Evolutionary conservation across 1,140 invertebrate species (phyloP).

Genomic region (Cephus cinctus): DNA sequence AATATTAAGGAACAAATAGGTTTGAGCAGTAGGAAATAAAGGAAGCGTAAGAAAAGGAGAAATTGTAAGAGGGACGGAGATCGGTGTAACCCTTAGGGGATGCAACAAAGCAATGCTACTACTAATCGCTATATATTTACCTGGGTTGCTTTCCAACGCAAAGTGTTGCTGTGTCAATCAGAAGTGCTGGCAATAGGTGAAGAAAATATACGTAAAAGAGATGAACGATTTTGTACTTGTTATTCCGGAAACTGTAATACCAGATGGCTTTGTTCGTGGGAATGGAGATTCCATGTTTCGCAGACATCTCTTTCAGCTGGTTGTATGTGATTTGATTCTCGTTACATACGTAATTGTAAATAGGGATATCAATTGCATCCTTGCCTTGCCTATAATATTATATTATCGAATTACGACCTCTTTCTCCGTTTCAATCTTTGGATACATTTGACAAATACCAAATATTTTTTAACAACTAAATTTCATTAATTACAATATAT

Average conservation of each 20-base stretch:
- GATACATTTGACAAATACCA: not conserved
- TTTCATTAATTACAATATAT: not conserved
- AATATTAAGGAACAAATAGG: no score
- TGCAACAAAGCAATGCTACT: no score
- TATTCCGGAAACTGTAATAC: conserved; percentile 60
- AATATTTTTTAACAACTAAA: not conserved
- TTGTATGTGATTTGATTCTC: conserved; percentile 53
- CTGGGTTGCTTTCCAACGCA: conserved; percentile 61
- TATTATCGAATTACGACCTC: not conserved
- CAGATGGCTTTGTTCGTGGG: conserved; percentile 54
- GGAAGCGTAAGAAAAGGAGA: not conserved
- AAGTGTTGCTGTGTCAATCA: conserved; percentile 63
- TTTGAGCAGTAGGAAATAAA: no score
- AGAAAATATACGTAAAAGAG: conserved; percentile 55
- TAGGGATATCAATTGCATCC: conserved; percentile 40
- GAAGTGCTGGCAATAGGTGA: conserved; percentile 67
- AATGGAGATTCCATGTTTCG: conserved; percentile 44
- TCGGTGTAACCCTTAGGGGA: no score
- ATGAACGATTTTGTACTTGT: conserved; percentile 53
- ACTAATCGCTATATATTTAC: conserved; percentile 39
- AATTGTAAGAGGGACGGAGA: not conserved
- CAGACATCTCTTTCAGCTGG: conserved; percentile 44
- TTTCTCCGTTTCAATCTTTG: no score
- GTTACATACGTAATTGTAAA: conserved; percentile 53
- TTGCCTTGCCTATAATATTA: conserved; percentile 25